phyloP scores from a whole-genome alignment of 2,797 vertebrate genomes.

The Podarcis lilfordi region DNA sequence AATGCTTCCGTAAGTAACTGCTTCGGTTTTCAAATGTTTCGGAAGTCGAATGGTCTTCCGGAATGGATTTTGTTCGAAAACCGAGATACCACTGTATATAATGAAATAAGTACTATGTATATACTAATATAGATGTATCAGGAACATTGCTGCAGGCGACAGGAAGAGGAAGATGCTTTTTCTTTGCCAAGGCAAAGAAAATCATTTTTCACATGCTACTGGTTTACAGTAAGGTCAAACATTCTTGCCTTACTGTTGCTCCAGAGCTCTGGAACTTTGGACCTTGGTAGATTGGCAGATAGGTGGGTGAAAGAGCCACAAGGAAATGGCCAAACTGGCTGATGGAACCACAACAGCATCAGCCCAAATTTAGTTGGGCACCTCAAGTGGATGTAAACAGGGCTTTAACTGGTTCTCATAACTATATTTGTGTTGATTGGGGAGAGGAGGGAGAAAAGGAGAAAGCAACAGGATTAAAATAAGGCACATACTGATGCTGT shows the following conservation, averaged over 20 bases:
- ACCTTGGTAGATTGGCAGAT: background rate
- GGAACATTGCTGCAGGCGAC: slow-evolving; percentile 14
- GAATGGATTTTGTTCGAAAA: no score
- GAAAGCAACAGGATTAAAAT: no score
- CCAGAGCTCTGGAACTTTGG: background rate
- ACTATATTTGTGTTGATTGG: slow-evolving; percentile 27
- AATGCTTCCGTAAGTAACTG: no score
- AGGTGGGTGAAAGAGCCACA: background rate
- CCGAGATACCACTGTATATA: no score
- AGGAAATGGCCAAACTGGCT: background rate
- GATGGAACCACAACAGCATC: background rate
- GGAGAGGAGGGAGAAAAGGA: no score
- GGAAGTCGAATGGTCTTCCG: no score
- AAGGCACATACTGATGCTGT: no score
- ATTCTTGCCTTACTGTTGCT: background rate
- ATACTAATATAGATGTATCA: background rate
- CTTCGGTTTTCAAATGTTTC: no score
- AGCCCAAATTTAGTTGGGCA: background rate
- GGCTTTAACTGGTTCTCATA: slow-evolving; percentile 21
- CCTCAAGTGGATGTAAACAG: background rate
- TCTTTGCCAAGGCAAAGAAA: background rate
- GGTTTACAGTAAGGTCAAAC: background rate
- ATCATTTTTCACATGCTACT: background rate
- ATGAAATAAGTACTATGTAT: no score
- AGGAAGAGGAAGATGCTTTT: background rate